Percentiles rank a stretch among this genome's conserved stretches.
Conservation (phyloP, 2,888 invertebrate species). For the Tribolium freemani region DNA sequence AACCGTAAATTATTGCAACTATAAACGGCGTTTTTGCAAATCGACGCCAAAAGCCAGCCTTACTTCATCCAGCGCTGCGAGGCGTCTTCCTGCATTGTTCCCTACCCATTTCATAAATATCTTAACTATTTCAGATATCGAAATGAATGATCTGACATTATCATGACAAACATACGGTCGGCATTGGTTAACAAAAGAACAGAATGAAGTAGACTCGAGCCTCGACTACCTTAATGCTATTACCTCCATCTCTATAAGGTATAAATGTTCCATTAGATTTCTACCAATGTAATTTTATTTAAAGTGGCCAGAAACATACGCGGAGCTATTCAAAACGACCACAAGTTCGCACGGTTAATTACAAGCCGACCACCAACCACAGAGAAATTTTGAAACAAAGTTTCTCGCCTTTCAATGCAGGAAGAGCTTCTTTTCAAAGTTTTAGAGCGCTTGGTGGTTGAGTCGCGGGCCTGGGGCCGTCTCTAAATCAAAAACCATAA, state of each 20-base stretch:
- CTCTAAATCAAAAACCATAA: slow-evolving; percentile 16
- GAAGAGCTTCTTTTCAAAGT: too few species aligned
- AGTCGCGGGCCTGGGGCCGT: not conserved
- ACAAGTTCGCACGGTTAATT: slow-evolving; percentile 29
- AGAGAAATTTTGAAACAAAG: not conserved
- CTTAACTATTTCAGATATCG: slow-evolving; percentile 47
- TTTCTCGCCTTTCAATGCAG: too few species aligned
- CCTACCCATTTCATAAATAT: slow-evolving; percentile 42
- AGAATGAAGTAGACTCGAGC: slow-evolving; percentile 45
- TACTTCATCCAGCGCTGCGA: not conserved
- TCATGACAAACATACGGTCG: slow-evolving; percentile 49
- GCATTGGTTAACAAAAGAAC: slow-evolving; percentile 49
- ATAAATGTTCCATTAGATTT: slow-evolving; percentile 53
- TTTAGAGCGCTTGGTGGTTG: too few species aligned
- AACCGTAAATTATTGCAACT: slow-evolving; percentile 22
- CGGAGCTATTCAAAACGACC: slow-evolving; percentile 31
- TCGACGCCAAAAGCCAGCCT: not conserved
- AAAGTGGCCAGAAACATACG: slow-evolving; percentile 45
- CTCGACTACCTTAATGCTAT: slow-evolving; percentile 47
- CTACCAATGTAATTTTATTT: slow-evolving; percentile 50
- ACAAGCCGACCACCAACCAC: not conserved
- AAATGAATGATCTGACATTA: slow-evolving; percentile 50
- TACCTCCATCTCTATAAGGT: slow-evolving; percentile 50
- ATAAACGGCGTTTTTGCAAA: slow-evolving; percentile 22
- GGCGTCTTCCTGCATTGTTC: slow-evolving; percentile 22